Conservation (phyloP, 2,113 vertebrate genomes). For the rat (Rattus norvegicus) region DNA sequence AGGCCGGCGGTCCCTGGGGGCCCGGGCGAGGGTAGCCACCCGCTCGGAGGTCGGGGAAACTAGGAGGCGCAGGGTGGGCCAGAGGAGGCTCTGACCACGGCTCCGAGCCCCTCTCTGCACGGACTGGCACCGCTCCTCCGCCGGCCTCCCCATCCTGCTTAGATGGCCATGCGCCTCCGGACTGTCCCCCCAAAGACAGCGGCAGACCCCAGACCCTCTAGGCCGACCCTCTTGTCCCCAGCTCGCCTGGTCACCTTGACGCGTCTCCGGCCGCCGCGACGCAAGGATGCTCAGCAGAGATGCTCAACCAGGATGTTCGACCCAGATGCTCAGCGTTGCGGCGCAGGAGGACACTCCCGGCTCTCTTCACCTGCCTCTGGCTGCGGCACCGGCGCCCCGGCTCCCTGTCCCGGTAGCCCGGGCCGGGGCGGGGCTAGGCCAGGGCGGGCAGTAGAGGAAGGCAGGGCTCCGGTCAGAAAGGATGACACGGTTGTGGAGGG, state of each 20-base stretch:
- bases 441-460: constrained; percentile 11
- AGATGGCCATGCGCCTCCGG: background rate
- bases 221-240: background rate
- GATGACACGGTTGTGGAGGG: background rate
- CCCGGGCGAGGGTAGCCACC: background rate
- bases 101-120: background rate
- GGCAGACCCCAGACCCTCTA: background rate
- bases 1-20: constrained; percentile 48
- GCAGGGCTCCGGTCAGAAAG: background rate
- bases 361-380: constrained; percentile 62
- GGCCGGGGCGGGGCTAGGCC: constrained; percentile 67
- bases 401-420: constrained; percentile 62
- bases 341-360: background rate
- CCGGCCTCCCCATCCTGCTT: background rate
- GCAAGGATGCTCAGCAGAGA: constrained; percentile 19
- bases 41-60: background rate
- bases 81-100: background rate
- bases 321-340: constrained; percentile 35
- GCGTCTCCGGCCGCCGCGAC: constrained; percentile 10
- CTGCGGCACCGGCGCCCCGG: constrained; percentile 66
- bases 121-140: background rate
- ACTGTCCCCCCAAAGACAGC: background rate
- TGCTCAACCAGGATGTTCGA: constrained; percentile 10
- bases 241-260: constrained; percentile 74
- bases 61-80: background rate